Base-by-base conservation (phyloP, 2,888 invertebrate species). In the Oligia strigilis region DNA sequence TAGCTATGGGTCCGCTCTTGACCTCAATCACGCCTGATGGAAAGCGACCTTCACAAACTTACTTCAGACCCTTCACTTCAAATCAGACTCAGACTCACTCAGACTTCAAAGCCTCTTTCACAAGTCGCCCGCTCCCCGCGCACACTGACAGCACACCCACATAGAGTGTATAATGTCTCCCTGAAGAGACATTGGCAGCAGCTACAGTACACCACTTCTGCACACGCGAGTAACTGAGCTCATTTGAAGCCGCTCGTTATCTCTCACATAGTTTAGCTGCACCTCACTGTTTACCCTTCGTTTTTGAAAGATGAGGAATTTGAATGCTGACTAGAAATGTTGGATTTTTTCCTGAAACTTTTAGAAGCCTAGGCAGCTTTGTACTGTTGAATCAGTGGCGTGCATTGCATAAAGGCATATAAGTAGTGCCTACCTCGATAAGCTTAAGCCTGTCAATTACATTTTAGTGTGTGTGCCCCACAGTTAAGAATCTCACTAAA, bases 171-270 rank as follows among this genome's bases (percentile, higher is more conserved):
- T 89, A 89, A 88, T 88, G 89, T 88, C 74, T 89, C 88, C 88
- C 89, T 80, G 75, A 85, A 86, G 88, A 89, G 88, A 88, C 88
- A 89, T 89, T 77, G 86, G 78, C 80, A 85, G 83, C 81, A 89
- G 86, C 89, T 80, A 85, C 79, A 79, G 81, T 86, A 85, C 86
- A 88, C 88, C 81, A 85, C 85, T 84, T 75, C 77, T 82, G 78
- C 75, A 84, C 84, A 81, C 78, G 78, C 84, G 64, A 40, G 78
- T 73, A 71, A 75, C 84, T 40, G 72, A 77, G 84, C 84, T 84
- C 82, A 76, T 78, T 81, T 78, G 85, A 76, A 84, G 78, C 78
- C 73, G 70, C 85, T 85, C 82, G 85, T 84, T 84, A 84, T 70
- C 82, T 60, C 76, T 73, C 81, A 49, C 67, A 72, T 65, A 65